Conservation (phyloP, 1,140 invertebrate species). For the Zaprionus ghesquierei region DNA sequence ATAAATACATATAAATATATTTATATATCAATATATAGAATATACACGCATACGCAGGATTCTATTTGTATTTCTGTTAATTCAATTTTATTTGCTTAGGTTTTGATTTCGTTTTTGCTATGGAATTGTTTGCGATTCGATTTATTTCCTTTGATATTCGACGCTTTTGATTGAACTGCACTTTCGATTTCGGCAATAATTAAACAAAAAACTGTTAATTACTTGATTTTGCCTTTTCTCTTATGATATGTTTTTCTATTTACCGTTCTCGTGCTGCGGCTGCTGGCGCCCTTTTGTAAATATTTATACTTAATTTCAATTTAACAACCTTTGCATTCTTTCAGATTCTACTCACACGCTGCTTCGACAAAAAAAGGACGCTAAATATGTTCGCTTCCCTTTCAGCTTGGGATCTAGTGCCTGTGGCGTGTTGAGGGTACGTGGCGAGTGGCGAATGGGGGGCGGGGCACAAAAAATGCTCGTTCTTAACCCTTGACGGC, state of each 20-base stretch:
- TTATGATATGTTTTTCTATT: constrained; percentile 74
- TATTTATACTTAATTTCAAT: constrained; percentile 74
- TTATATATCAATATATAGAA: constrained; percentile 7
- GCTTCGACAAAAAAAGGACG: constrained; percentile 37
- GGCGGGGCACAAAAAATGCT: constrained; percentile 35
- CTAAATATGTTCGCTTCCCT: constrained; percentile 20
- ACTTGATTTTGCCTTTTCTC: constrained; percentile 37
- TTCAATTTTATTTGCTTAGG: constrained; percentile 34
- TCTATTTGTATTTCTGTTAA: constrained; percentile 11
- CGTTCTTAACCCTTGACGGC: constrained; percentile 35
- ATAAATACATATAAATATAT: constrained; percentile 9
- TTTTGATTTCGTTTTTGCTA: background rate
- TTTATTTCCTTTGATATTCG: background rate
- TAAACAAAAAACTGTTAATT: constrained; percentile 35
- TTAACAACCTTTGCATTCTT: constrained; percentile 66
- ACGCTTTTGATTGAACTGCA: constrained; percentile 30
- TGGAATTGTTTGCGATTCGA: background rate
- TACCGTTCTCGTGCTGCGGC: constrained; percentile 44
- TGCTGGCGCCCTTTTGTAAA: constrained; percentile 56
- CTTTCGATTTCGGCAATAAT: constrained; percentile 33
- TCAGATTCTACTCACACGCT: constrained; percentile 1
- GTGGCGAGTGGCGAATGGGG: background rate
- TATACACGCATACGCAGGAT: constrained; percentile 13
- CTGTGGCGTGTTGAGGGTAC: background rate
- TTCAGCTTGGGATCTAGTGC: background rate